Base-by-base conservation (phyloP, 2,113 vertebrate genomes). In the Neopipo cinnamomea region DNA sequence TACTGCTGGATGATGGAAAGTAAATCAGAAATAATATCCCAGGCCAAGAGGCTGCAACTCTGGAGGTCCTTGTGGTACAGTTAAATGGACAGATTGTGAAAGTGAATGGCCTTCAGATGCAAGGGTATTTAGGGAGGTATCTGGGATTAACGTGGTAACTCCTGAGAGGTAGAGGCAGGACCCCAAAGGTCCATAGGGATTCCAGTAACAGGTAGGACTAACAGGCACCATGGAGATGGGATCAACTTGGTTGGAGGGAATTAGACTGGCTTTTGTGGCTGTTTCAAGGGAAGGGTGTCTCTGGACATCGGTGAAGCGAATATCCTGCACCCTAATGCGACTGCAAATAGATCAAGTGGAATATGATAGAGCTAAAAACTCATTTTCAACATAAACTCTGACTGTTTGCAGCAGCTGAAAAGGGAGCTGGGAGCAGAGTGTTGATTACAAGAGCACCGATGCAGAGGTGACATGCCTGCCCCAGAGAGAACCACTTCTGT, bases 111-210 rank as follows among this genome's bases (percentile, higher is more conserved):
- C 22, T 86, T 33, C 50, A 59, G 44, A 22, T 56, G 14, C 9
- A 81, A 81, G 35, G 79, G 72, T 27, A 47, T 59, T 1, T 3
- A 37, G 15, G 47, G 17, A 22, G 7, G 27, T 55, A 1, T 35
- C 8, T 80, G 50, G 27, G 27, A 37, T 66, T 55, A 80, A 15
- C 10, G 13, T 66, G 6, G 21, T 44, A 44, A 20, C 20, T 80
- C 63, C 59, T 47, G 59, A 53, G 53, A 71, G 1, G 8, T 39
- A 66, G 49, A 80, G 17, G 17, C 6, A 66, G 31, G 41, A n/a
- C 14, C 72, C 8, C 1, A 2, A 68, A 83, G 12, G 39, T 8
- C 11, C 27, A 0, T 0, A 46, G 28, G 74, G 63, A 21, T 65
- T 53, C 0, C 1, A 47, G 22, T 4, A 39, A 18, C 25, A 70